phyloP scores from a whole-genome alignment of 1,140 invertebrate species.

The Neuroterus valhalla region DNA sequence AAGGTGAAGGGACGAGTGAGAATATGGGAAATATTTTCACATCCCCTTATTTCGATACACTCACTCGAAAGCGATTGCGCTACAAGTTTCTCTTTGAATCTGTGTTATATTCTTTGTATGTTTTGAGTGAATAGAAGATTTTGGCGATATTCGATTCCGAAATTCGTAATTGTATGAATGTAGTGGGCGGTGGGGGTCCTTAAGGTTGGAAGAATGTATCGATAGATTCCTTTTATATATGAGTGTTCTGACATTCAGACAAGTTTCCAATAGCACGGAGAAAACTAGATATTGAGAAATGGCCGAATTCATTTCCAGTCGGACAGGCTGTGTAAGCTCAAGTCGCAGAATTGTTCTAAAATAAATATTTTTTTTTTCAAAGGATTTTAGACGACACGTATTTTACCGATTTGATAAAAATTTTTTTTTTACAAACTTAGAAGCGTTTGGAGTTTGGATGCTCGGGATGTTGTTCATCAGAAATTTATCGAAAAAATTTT shows the following conservation, averaged over 20 bases:
- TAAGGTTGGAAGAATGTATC: background rate
- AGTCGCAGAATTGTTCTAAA: too few relatives aligned
- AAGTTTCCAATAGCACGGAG: too few relatives aligned
- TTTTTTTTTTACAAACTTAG: too few relatives aligned
- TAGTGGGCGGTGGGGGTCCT: background rate
- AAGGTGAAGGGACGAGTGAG: slow-evolving; percentile 15
- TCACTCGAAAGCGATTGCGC: slow-evolving; percentile 31
- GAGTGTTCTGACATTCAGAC: background rate
- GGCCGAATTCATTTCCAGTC: too few relatives aligned
- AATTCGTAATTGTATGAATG: background rate
- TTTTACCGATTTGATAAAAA: too few relatives aligned
- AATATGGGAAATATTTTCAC: slow-evolving; percentile 55
- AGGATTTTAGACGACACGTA: too few relatives aligned
- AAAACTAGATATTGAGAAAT: too few relatives aligned
- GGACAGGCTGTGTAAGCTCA: too few relatives aligned
- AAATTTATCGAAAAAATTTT: too few relatives aligned
- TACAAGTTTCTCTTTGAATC: background rate
- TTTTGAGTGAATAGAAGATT: background rate
- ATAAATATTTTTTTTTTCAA: too few relatives aligned
- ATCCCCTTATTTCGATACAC: slow-evolving; percentile 49
- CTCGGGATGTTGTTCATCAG: too few relatives aligned
- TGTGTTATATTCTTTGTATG: background rate
- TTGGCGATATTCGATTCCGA: background rate
- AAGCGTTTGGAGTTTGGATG: too few relatives aligned
- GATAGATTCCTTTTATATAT: background rate